A percentile compares a stretch with the other conserved stretches of the same genome.
Conservation (phyloP, 2,797 vertebrate genomes). For the Allobates femoralis region DNA sequence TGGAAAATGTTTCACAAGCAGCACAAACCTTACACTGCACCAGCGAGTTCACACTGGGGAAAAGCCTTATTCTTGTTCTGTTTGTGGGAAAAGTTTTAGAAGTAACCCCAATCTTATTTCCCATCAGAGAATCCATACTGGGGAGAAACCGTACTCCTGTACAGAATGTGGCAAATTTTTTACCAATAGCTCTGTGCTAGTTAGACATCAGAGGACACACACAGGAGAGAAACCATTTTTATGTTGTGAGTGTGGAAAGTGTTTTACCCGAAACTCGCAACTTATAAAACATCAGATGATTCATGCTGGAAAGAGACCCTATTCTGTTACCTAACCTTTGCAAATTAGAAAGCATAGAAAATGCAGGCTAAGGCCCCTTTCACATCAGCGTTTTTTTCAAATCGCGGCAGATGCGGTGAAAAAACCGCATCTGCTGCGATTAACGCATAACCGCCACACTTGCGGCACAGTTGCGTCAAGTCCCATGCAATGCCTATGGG, state of each 20-base stretch:
- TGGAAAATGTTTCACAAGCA: conserved; percentile 51
- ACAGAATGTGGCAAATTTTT: conserved; percentile 63
- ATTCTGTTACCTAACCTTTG: background rate
- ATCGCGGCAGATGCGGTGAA: too few species aligned
- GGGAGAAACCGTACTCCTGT: conserved; percentile 63
- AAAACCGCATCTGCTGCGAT: too few species aligned
- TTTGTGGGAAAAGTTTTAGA: conserved; percentile 46
- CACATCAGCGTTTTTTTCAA: too few species aligned
- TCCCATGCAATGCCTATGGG: too few species aligned
- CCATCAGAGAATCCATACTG: conserved; percentile 64
- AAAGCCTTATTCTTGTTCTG: background rate
- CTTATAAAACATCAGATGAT: conserved; percentile 31
- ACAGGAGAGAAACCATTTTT: conserved; percentile 29
- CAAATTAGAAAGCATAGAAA: background rate
- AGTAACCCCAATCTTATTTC: conserved; percentile 41
- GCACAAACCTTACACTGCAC: conserved; percentile 43
- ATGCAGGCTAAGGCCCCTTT: too few species aligned
- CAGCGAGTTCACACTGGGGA: conserved; percentile 41
- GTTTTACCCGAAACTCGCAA: conserved; percentile 21
- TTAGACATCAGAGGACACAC: conserved; percentile 60
- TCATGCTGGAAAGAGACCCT: conserved; percentile 33
- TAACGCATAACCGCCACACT: too few species aligned
- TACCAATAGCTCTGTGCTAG: conserved; percentile 51
- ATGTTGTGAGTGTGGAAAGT: conserved; percentile 13
- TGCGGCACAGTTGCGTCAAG: too few species aligned